Base-by-base conservation (phyloP, 1,140 invertebrate genomes). In the Leptopilina clavipes region DNA sequence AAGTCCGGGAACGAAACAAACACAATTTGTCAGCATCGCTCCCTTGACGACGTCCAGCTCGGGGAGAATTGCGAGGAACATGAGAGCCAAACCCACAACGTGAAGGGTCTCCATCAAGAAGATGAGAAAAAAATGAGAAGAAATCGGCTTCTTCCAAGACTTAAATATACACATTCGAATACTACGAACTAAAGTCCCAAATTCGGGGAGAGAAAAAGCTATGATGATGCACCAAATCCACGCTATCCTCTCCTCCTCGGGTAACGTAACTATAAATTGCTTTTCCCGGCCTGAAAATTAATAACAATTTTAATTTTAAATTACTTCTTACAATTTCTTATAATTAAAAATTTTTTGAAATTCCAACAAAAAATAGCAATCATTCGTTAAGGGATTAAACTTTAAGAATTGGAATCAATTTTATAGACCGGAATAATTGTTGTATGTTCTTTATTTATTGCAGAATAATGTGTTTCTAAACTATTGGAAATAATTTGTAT, bases 151-250 rank as follows among this genome's bases (percentile, higher is more conserved):
- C 86, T 94, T 94, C 80, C 94, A 96, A 1, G 95, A 94, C 85
- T 98, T 98, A 91, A 98, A 98, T 83, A 97, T 94, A 86, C 96
- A 97, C 87, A 97, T 97, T 80, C 97, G 93, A 1, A 94, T 91
- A 14, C 96, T 95, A 59, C 97, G 92, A 81, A 98, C 95, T 12
- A 97, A 89, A 0, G 96, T 94, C 9, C 97, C 96, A 25, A 98
- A 90, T 89, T 98, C 97, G 0, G 97, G 97, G 48, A 97, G 93
- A 0, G 95, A 92, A 84, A 96, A 97, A 0, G 94, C 95, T 79
- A 97, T 95, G 44, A 98, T 91, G n/a, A 98, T 89, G 73, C 95
- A 96, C 97, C 97, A 98, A 87, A 96, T 96, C 97, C 97, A 98
- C 10, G 95, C 95, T 71, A 97, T 94, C 56, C 96, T 92, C 88